A percentile compares a stretch with the other conserved stretches of the same genome.
Conservation (phyloP, 2,113 vertebrate genomes). For the Tretioscincus oriximinensis region DNA sequence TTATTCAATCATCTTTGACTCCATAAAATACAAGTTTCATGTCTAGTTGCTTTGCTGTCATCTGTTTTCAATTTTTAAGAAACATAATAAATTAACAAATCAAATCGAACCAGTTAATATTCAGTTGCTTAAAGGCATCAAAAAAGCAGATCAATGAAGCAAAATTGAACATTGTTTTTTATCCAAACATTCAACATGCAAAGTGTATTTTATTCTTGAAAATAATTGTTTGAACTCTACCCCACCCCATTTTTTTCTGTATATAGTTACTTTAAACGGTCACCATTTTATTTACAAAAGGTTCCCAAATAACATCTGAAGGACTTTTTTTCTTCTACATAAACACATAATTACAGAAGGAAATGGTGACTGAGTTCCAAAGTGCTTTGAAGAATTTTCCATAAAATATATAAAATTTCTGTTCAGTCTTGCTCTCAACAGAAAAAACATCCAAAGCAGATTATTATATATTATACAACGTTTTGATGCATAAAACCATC, state of each 20-base stretch:
- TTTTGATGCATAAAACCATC: neutral
- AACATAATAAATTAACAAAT: slow-evolving; percentile 57
- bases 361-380: neutral
- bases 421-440: neutral
- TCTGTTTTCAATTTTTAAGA: slow-evolving; percentile 41
- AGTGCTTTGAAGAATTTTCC: neutral
- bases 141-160: slow-evolving; percentile 58
- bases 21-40: slow-evolving; percentile 58
- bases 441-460: neutral
- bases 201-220: slow-evolving; percentile 49
- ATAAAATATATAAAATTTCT: too few relatives aligned
- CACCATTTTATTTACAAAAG: neutral
- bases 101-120: slow-evolving; percentile 44
- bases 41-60: slow-evolving; percentile 37
- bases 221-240: neutral
- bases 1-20: slow-evolving; percentile 51
- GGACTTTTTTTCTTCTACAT: neutral
- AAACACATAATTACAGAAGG: neutral
- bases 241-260: slow-evolving; percentile 29
- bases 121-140: slow-evolving; percentile 58
- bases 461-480: neutral
- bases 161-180: slow-evolving; percentile 13
- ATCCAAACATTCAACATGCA: slow-evolving; percentile 60
- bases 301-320: neutral
- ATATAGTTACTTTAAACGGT: slow-evolving; percentile 35